Conservation (phyloP, 2,888 invertebrate genomes). For the Melolontha melolontha region DNA sequence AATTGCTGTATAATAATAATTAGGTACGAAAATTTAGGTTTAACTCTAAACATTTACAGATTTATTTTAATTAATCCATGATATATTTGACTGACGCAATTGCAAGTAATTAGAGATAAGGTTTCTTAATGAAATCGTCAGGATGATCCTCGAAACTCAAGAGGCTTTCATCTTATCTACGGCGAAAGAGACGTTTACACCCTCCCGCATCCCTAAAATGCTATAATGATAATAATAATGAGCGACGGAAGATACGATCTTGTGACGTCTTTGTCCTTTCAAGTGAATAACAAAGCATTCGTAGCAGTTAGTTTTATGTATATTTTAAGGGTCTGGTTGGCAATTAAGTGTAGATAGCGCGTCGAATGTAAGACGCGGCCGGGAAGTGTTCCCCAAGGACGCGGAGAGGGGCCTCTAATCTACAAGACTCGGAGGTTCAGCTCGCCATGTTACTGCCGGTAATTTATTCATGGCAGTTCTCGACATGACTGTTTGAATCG, state of each 20-base stretch:
- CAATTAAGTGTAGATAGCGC: constrained; percentile 38
- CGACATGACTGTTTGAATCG: constrained; percentile 63
- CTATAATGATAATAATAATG: constrained; percentile 52
- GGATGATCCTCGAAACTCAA: constrained; percentile 23
- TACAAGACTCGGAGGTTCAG: constrained; percentile 60
- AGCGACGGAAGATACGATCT: constrained; percentile 51
- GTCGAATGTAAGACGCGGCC: constrained; percentile 59
- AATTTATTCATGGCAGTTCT: constrained; percentile 65
- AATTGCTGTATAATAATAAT: too few species aligned
- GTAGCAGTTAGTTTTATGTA: constrained; percentile 59
- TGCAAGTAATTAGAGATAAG: constrained; percentile 21
- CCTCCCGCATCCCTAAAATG: constrained; percentile 24
- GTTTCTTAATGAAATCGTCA: constrained; percentile 28
- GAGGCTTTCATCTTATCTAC: constrained; percentile 31
- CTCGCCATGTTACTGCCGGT: constrained; percentile 58
- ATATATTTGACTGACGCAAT: constrained; percentile 16
- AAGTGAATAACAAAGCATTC: constrained; percentile 56
- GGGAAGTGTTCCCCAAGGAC: constrained; percentile 63
- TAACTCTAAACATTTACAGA: not conserved
- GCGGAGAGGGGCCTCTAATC: constrained; percentile 59
- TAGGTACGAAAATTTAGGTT: too few species aligned
- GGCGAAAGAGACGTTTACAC: constrained; percentile 25
- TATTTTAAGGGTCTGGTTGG: constrained; percentile 56
- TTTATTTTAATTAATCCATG: constrained; percentile 1
- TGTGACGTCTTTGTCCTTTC: constrained; percentile 54